Conservation (phyloP, 2,888 invertebrate species). For the Thera obeliscata region DNA sequence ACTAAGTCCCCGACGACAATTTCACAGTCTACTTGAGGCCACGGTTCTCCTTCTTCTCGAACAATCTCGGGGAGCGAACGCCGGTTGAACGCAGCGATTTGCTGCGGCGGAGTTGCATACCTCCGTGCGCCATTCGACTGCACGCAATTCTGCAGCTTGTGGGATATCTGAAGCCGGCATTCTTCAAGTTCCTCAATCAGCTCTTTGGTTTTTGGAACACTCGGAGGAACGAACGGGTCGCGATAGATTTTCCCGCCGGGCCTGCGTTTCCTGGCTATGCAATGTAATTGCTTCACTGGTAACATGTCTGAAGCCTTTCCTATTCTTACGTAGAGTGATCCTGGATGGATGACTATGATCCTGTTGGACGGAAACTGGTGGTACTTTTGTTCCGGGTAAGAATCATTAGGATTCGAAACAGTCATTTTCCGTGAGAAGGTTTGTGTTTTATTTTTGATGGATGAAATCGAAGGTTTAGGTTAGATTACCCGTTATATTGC, state of each 20-base stretch:
- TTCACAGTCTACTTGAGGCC: constrained; percentile 87
- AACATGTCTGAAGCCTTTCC: constrained; percentile 95
- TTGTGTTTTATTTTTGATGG: too few relatives aligned
- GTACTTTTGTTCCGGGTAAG: constrained; percentile 62
- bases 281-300: constrained; percentile 94
- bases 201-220: constrained; percentile 87
- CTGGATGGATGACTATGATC: constrained; percentile 97
- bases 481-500: too few relatives aligned
- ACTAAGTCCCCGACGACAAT: constrained; percentile 91
- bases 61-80: constrained; percentile 89
- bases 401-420: constrained; percentile 53
- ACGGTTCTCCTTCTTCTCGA: constrained; percentile 83
- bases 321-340: constrained; percentile 94
- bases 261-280: constrained; percentile 89
- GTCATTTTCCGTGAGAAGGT: neutral
- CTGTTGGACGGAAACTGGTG: constrained; percentile 90
- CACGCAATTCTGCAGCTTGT: constrained; percentile 93
- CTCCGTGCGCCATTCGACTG: constrained; percentile 92
- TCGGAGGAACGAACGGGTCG: constrained; percentile 87
- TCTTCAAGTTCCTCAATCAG: constrained; percentile 92
- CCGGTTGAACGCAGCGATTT: constrained; percentile 94
- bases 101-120: constrained; percentile 94
- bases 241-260: constrained; percentile 82
- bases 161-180: constrained; percentile 91
- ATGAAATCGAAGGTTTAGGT: too few relatives aligned